Percentiles rank a stretch among this genome's conserved stretches.
These are phyloP conservation scores for Gisinianus flammeolus DNA, from an alignment of 2,888 invertebrate genomes.

Conservation along the genomic window DNA sequence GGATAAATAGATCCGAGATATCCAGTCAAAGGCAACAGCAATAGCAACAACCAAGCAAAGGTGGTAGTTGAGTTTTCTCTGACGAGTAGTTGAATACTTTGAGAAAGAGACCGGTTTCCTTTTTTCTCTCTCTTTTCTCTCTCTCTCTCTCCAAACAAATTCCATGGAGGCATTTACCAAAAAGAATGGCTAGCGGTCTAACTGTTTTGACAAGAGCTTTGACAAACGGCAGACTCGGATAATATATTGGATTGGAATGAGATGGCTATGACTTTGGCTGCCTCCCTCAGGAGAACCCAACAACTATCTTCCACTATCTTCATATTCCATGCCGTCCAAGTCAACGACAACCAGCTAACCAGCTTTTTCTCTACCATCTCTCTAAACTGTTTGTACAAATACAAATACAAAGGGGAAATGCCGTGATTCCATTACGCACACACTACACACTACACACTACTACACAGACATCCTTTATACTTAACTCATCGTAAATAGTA, in stretches of 20 bases:
- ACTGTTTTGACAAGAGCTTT: conserved; percentile 58
- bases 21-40: background rate
- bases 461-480: conserved; percentile 23
- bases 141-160: conserved; percentile 31
- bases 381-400: background rate
- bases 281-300: conserved; percentile 24
- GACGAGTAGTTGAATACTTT: background rate
- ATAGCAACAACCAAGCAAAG: too few relatives aligned
- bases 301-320: conserved; percentile 10
- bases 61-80: conserved; percentile 30
- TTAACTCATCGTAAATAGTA: conserved; percentile 22
- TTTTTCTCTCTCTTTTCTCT: background rate
- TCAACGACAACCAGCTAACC: background rate
- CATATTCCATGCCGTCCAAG: background rate
- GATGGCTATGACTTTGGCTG: background rate
- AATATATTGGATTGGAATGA: conserved; percentile 38
- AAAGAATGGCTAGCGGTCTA: conserved; percentile 44
- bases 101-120: conserved; percentile 35
- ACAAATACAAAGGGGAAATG: background rate
- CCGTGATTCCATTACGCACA: too few relatives aligned
- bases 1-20: background rate
- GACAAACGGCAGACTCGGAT: conserved; percentile 56
- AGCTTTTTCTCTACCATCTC: background rate
- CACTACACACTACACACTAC: background rate
- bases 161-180: conserved; percentile 40